Evolutionary conservation across 2,888 invertebrate genomes (phyloP).

Genomic region (Drosophila formosana): DNA sequence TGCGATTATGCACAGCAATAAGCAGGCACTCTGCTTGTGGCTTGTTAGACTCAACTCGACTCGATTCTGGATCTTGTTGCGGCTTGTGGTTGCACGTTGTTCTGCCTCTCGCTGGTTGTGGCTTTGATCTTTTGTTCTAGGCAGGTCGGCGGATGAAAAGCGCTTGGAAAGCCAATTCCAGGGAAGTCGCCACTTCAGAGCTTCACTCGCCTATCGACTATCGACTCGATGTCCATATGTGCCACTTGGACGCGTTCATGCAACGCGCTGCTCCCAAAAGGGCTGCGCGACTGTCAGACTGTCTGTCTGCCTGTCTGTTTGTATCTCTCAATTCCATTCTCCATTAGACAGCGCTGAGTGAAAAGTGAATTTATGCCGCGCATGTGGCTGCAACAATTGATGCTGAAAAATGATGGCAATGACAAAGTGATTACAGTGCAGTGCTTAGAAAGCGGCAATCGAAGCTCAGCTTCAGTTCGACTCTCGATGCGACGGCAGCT

Average conservation of each 20-base stretch:
- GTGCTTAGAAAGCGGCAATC: constrained; percentile 72
- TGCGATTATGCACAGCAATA: constrained; percentile 59
- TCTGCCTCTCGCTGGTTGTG: neutral
- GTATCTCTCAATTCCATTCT: constrained; percentile 75
- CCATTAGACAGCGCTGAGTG: constrained; percentile 60
- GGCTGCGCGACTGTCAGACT: constrained; percentile 43
- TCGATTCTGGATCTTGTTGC: neutral
- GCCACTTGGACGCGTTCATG: constrained; percentile 44
- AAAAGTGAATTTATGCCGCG: constrained; percentile 73
- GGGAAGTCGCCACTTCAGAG: constrained; percentile 74
- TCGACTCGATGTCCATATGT: constrained; percentile 55
- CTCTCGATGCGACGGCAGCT: constrained; percentile 14
- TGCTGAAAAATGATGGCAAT: constrained; percentile 80
- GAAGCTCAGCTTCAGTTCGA: constrained; percentile 56
- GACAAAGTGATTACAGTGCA: constrained; percentile 75
- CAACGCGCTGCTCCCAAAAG: constrained; percentile 47
- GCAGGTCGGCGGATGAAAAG: constrained; percentile 63
- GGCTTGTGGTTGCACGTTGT: neutral
- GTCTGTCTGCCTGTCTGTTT: constrained; percentile 22
- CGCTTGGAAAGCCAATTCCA: constrained; percentile 71
- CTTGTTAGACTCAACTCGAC: constrained; percentile 30
- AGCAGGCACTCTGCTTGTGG: constrained; percentile 26
- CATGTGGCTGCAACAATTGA: constrained; percentile 66
- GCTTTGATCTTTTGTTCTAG: constrained; percentile 55
- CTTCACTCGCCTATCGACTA: constrained; percentile 18